These are phyloP conservation scores for Ecdyonurus torrentis DNA, from an alignment of 2,888 invertebrate genomes.

Conservation along the genomic window DNA sequence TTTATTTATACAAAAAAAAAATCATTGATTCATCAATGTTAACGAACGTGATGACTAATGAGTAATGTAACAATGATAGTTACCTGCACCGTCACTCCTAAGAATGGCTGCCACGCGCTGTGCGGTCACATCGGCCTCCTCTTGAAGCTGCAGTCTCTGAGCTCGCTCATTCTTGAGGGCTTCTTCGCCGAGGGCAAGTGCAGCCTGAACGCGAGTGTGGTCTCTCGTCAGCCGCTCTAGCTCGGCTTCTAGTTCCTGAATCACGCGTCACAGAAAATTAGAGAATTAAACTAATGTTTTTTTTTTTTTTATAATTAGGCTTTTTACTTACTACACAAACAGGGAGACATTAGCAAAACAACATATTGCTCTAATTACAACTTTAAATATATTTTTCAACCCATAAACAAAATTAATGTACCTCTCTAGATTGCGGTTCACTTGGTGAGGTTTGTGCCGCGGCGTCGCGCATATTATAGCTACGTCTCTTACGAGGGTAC, in stretches of 20 bases:
- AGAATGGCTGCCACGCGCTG: constrained; percentile 46
- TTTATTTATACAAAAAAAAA: too few relatives aligned
- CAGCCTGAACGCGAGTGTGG: constrained; percentile 40
- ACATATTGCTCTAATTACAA: background rate
- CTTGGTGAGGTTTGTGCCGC: background rate
- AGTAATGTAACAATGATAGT: background rate
- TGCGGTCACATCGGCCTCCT: constrained; percentile 55
- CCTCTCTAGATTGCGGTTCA: background rate
- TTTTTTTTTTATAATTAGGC: too few relatives aligned
- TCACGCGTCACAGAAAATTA: too few relatives aligned
- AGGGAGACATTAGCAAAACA: too few relatives aligned
- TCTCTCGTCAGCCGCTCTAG: constrained; percentile 39
- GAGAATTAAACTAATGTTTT: too few relatives aligned
- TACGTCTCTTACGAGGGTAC: background rate
- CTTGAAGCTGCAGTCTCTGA: constrained; percentile 33
- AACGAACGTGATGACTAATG: too few relatives aligned
- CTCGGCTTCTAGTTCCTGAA: constrained; percentile 36
- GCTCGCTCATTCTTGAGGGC: background rate
- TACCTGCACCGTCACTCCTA: constrained; percentile 32
- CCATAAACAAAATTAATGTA: background rate
- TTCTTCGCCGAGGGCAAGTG: constrained; percentile 36
- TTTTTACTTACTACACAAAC: too few relatives aligned
- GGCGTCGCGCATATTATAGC: background rate
- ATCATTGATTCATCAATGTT: too few relatives aligned
- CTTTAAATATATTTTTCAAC: background rate